Percentiles rank a stretch among this genome's conserved stretches.
These are phyloP conservation scores for Melipona bicolor DNA, from an alignment of 2,888 invertebrate genomes.

Conservation along the genomic window DNA sequence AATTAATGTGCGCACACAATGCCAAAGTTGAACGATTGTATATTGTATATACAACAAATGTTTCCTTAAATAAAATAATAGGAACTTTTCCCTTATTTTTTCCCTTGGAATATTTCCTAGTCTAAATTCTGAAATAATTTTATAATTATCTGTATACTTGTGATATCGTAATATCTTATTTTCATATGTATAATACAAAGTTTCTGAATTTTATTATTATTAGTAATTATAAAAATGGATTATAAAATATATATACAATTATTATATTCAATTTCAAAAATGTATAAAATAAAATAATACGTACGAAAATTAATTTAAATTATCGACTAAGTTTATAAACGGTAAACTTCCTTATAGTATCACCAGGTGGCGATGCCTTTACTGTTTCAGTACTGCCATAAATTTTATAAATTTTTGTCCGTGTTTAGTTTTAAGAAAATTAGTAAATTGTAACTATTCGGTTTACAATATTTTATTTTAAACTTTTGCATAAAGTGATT, in stretches of 20 bases:
- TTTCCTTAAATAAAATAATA: slow-evolving; percentile 10
- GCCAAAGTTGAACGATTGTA: slow-evolving; percentile 20
- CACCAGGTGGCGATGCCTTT: slow-evolving; percentile 17
- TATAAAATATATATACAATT: neutral
- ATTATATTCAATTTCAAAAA: neutral
- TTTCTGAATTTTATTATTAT: slow-evolving; percentile 1
- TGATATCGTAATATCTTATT: neutral
- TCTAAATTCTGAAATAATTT: neutral
- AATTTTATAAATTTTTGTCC: neutral
- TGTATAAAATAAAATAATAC: neutral
- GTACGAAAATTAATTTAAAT: neutral
- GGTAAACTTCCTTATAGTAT: neutral
- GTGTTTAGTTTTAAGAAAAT: slow-evolving; percentile 5
- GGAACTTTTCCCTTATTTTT: neutral
- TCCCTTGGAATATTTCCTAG: neutral
- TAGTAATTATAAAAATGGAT: neutral
- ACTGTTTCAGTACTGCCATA: slow-evolving; percentile 17
- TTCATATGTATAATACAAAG: neutral
- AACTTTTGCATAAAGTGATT: neutral
- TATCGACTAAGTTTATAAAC: neutral
- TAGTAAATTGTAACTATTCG: neutral
- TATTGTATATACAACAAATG: neutral
- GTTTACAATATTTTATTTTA: neutral
- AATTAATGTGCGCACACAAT: neutral
- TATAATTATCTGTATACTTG: neutral